Evolutionary conservation across 1,140 invertebrate species (phyloP).

Genomic region (Orchestia grillus): DNA sequence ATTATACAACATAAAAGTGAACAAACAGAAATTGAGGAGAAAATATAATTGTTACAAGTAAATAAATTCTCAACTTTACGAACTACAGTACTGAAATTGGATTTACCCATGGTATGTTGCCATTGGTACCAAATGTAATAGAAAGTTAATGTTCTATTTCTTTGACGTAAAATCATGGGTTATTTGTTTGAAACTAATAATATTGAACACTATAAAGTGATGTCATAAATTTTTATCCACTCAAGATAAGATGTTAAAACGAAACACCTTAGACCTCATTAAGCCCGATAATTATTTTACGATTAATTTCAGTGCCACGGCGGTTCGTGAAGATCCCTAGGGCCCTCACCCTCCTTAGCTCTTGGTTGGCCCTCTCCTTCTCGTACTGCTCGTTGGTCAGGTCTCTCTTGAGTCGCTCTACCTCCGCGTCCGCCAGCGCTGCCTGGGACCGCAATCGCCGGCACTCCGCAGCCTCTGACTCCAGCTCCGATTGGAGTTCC

Average conservation of each 20-base stretch:
- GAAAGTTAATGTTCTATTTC: too few species aligned
- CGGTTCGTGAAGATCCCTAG: not conserved
- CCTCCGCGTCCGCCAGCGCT: constrained; percentile 60
- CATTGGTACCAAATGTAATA: too few species aligned
- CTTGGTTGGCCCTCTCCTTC: constrained; percentile 61
- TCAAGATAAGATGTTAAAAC: not conserved
- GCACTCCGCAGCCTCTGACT: constrained; percentile 60
- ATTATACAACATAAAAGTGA: not conserved
- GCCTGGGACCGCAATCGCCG: constrained; percentile 58
- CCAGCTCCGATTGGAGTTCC: constrained; percentile 62
- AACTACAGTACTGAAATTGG: not conserved
- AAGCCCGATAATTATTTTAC: not conserved
- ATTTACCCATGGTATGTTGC: not conserved
- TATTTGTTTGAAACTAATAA: too few species aligned
- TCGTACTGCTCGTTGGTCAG: constrained; percentile 64
- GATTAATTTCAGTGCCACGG: not conserved
- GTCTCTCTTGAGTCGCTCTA: constrained; percentile 62
- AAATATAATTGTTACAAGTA: not conserved
- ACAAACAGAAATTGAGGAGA: not conserved
- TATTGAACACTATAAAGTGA: not conserved
- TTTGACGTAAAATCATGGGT: not conserved
- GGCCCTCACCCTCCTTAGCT: constrained; percentile 61
- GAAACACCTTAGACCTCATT: not conserved
- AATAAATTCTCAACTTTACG: not conserved
- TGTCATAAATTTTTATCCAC: not conserved